Evolutionary conservation across 1,140 invertebrate species (phyloP).

Genomic region (Phortica variegata): DNA sequence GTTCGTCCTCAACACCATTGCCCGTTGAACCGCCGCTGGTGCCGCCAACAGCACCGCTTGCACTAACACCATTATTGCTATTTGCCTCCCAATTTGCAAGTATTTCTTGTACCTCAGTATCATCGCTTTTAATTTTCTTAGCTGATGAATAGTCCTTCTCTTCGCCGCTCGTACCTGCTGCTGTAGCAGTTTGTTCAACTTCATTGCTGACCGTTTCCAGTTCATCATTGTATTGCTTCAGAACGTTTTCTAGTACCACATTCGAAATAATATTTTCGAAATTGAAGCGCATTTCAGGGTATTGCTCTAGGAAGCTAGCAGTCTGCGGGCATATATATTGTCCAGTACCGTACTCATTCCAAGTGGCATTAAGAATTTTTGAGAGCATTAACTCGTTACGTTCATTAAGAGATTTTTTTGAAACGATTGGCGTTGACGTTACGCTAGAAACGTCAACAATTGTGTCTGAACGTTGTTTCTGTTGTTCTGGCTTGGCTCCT

Average conservation of each 20-base stretch:
- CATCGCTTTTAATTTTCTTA: constrained; percentile 54
- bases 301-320: constrained; percentile 56
- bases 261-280: constrained; percentile 60
- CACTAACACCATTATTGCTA: constrained; percentile 4
- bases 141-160: constrained; percentile 46
- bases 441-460: constrained; percentile 76
- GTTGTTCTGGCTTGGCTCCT: constrained; percentile 19
- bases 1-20: not conserved
- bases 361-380: constrained; percentile 63
- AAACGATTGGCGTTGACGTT: constrained; percentile 9
- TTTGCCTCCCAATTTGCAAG: constrained; percentile 36
- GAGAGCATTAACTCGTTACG: constrained; percentile 62
- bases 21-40: not conserved
- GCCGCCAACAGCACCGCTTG: not conserved
- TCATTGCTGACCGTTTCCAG: constrained; percentile 16
- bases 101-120: constrained; percentile 49
- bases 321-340: constrained; percentile 64
- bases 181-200: not conserved
- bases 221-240: constrained; percentile 60
- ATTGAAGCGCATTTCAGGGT: constrained; percentile 45
- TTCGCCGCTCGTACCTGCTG: constrained; percentile 1
- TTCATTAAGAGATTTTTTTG: constrained; percentile 56
- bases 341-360: constrained; percentile 61
- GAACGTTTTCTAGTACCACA: constrained; percentile 66
- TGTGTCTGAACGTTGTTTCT: constrained; percentile 73